Evolutionary conservation across 2,888 invertebrate genomes (phyloP).

Genomic region (Oscheius sp.): DNA sequence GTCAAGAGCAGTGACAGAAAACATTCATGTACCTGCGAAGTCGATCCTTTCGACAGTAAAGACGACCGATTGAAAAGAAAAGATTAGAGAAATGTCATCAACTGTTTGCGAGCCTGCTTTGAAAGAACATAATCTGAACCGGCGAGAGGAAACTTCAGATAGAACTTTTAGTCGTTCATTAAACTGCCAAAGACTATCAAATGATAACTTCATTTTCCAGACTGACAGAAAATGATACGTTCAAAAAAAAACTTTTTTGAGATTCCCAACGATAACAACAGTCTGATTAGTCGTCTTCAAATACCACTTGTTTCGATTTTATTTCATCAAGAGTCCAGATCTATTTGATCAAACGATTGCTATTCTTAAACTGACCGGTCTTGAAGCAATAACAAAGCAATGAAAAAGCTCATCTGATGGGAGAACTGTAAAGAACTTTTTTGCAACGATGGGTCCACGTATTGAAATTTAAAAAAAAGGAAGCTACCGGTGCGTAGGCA

Average conservation of each 20-base stretch:
- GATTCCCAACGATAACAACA: background rate
- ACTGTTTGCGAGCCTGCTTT: background rate
- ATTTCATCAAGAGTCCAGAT: too few species aligned
- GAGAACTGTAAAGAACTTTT: too few species aligned
- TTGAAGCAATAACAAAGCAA: too few species aligned
- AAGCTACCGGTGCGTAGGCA: too few species aligned
- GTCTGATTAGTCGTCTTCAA: background rate
- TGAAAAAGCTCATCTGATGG: too few species aligned
- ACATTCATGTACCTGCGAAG: too few species aligned
- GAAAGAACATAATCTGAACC: constrained; percentile 1
- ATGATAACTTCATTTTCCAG: background rate
- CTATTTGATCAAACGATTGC: too few species aligned
- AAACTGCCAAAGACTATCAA: background rate
- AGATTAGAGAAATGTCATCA: background rate
- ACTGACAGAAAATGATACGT: background rate
- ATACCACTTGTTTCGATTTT: constrained; percentile 4
- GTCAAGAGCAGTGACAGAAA: too few species aligned
- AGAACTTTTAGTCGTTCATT: background rate
- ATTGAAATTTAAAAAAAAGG: too few species aligned
- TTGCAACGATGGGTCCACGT: too few species aligned
- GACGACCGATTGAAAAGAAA: background rate
- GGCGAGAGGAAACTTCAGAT: background rate
- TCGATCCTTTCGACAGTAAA: too few species aligned
- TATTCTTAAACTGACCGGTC: too few species aligned
- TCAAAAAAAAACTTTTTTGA: background rate